Percentiles rank a stretch among this genome's conserved stretches.
Evolutionary conservation across 2,888 invertebrate species (phyloP).

Genomic region (Diplazon laetatorius): DNA sequence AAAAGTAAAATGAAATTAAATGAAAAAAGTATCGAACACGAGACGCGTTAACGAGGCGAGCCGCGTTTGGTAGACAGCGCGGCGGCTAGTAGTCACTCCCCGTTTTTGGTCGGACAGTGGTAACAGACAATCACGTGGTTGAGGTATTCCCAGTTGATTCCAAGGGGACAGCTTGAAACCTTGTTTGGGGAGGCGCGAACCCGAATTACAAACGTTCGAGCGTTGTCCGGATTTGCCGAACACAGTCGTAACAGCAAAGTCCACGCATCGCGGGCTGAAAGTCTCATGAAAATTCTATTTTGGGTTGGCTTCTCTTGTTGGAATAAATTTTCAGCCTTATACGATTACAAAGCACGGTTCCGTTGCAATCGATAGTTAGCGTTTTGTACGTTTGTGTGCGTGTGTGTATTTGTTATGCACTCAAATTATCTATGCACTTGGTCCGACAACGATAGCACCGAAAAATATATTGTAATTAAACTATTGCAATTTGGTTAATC

Average conservation of each 20-base stretch:
- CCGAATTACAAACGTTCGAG: conserved; percentile 55
- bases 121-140: conserved; percentile 39
- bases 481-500: neutral
- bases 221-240: conserved; percentile 31
- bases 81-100: conserved; percentile 55
- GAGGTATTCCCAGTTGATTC: conserved; percentile 41
- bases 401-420: too few relatives aligned
- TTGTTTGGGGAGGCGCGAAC: conserved; percentile 7
- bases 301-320: conserved; percentile 26
- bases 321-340: too few relatives aligned
- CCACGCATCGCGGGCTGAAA: conserved; percentile 6
- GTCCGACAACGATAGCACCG: too few relatives aligned
- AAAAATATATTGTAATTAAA: neutral
- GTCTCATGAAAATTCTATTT: conserved; percentile 41
- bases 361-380: too few relatives aligned
- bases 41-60: conserved; percentile 44
- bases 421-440: too few relatives aligned
- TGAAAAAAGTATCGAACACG: conserved; percentile 37
- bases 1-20: too few relatives aligned
- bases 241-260: conserved; percentile 17
- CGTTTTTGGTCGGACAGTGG: conserved; percentile 54
- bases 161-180: conserved; percentile 17
- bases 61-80: conserved; percentile 36
- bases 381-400: too few relatives aligned
- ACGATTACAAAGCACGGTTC: too few relatives aligned